These are phyloP conservation scores for Morone chrysops DNA, from an alignment of 2,113 vertebrate species.

Conservation along the genomic window DNA sequence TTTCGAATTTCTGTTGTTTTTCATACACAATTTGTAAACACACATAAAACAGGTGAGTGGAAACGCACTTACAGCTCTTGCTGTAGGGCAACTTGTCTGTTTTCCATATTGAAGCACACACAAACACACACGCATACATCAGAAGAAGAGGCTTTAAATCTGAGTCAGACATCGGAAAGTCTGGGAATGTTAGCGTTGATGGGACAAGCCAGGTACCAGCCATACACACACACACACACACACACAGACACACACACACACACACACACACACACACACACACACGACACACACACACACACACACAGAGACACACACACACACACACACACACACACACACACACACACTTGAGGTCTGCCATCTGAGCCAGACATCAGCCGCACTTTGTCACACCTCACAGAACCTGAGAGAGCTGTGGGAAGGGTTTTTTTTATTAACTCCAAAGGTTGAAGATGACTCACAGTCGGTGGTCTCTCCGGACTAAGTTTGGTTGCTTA, in stretches of 20 bases:
- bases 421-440: slow-evolving; percentile 53
- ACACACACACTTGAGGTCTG: not conserved
- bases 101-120: not conserved
- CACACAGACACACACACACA: not conserved
- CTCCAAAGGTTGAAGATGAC: slow-evolving; percentile 66
- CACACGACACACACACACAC: slow-evolving; percentile 8
- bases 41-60: not conserved
- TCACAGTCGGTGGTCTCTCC: slow-evolving; percentile 59
- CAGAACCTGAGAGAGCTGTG: slow-evolving; percentile 43
- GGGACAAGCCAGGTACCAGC: not conserved
- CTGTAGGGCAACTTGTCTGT: not conserved
- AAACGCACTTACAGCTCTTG: not conserved
- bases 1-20: too few species aligned
- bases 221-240: not conserved
- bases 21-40: not conserved
- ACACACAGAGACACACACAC: not conserved
- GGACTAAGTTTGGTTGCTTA: slow-evolving; percentile 37
- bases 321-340: slow-evolving; percentile 7
- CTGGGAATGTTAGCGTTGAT: slow-evolving; percentile 6
- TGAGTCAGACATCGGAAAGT: slow-evolving; percentile 23
- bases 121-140: not conserved
- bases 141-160: not conserved
- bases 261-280: slow-evolving; percentile 7
- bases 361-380: slow-evolving; percentile 73
- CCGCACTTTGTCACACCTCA: slow-evolving; percentile 62